Evolutionary conservation across 2,797 vertebrate species (phyloP).

Genomic region (Micropoecilia bifurca): DNA sequence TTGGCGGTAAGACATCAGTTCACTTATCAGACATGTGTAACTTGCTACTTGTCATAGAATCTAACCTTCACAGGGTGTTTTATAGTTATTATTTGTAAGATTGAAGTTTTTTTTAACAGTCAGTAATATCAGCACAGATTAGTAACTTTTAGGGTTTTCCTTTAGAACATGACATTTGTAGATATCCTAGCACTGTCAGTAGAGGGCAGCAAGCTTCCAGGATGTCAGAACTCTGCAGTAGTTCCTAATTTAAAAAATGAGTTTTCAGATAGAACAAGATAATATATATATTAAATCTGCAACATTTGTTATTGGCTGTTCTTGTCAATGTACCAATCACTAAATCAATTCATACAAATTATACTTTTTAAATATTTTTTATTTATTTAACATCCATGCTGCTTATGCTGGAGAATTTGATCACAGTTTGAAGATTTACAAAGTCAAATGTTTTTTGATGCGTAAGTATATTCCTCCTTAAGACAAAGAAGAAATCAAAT

Average conservation of each 20-base stretch:
- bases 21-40: not conserved
- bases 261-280: too few relatives aligned
- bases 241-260: conserved; percentile 17
- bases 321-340: not conserved
- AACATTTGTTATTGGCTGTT: not conserved
- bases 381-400: not conserved
- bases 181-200: conserved; percentile 7
- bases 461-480: too few relatives aligned
- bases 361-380: not conserved
- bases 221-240: not conserved
- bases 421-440: not conserved
- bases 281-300: not conserved
- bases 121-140: not conserved
- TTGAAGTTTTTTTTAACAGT: too few relatives aligned
- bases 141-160: not conserved
- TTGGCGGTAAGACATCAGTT: not conserved
- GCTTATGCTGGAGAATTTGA: not conserved
- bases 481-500: not conserved
- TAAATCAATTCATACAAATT: not conserved
- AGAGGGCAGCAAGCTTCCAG: conserved; percentile 20
- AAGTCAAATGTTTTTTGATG: not conserved
- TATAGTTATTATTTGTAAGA: not conserved
- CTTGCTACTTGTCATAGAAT: not conserved
- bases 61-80: not conserved
- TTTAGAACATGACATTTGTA: not conserved